These are phyloP conservation scores for Carabus problematicus DNA, from an alignment of 2,888 invertebrate genomes.

Conservation along the genomic window DNA sequence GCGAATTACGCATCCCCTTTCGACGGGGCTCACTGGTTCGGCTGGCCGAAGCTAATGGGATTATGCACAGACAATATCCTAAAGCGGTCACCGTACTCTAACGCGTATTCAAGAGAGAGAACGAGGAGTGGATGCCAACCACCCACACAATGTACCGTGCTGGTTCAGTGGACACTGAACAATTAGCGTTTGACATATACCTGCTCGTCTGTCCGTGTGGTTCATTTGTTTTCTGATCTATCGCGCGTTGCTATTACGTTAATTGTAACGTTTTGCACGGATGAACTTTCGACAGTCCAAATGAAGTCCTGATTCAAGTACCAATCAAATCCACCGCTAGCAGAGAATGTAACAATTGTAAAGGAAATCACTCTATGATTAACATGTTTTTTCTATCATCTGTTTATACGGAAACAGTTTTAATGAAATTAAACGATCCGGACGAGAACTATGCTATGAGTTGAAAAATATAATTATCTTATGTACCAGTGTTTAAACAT, in stretches of 20 bases:
- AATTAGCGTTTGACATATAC: conserved; percentile 42
- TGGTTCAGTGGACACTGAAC: conserved; percentile 8
- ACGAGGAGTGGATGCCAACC: not conserved
- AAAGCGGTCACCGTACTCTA: conserved; percentile 41
- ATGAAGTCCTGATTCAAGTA: conserved; percentile 6
- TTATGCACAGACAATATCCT: conserved; percentile 42
- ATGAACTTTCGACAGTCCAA: conserved; percentile 10
- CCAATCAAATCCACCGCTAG: not conserved
- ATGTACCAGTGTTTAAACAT: too few species aligned
- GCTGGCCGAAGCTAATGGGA: conserved; percentile 38
- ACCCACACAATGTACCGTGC: too few species aligned
- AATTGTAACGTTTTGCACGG: conserved; percentile 39
- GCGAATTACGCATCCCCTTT: conserved; percentile 40
- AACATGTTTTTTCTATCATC: not conserved
- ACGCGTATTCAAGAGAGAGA: conserved; percentile 28
- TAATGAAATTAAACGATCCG: not conserved
- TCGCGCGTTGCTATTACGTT: conserved; percentile 37
- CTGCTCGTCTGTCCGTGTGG: conserved; percentile 32
- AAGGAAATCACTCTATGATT: not conserved
- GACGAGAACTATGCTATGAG: too few species aligned
- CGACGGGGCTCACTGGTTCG: conserved; percentile 25
- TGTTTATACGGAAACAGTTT: not conserved
- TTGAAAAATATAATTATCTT: too few species aligned
- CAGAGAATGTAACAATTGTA: not conserved
- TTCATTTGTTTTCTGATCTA: conserved; percentile 42